A percentile compares a stretch with the other conserved stretches of the same genome.
Evolutionary conservation across 2,888 invertebrate species (phyloP).

Genomic region (Isotomurus palustris): DNA sequence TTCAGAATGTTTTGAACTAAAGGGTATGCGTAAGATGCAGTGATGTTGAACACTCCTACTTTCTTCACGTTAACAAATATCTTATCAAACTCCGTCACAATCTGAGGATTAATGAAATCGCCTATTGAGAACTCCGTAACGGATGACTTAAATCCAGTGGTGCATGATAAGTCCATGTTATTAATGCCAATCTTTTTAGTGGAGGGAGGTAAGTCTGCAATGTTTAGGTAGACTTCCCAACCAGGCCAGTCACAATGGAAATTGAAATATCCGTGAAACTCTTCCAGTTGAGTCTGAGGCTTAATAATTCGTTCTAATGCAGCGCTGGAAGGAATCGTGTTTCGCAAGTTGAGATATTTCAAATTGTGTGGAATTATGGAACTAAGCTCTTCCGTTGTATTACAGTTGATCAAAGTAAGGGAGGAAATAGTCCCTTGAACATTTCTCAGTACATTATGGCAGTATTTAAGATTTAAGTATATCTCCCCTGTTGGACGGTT

Average conservation of each 20-base stretch:
- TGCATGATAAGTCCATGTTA: conserved; percentile 10
- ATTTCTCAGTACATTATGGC: conserved; percentile 6
- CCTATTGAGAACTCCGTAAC: conserved; percentile 13
- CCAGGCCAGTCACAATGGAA: conserved; percentile 24
- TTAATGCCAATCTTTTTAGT: conserved; percentile 13
- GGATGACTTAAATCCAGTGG: conserved; percentile 5
- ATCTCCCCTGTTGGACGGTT: conserved; percentile 2
- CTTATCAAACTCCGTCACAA: conserved; percentile 2
- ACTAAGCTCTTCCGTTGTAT: conserved; percentile 7
- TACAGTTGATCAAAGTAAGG: conserved; percentile 18
- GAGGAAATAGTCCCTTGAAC: not conserved
- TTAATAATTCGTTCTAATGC: not conserved
- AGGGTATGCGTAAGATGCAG: not conserved
- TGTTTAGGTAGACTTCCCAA: conserved; percentile 13
- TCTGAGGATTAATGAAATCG: conserved; percentile 2
- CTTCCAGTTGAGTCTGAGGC: conserved; percentile 2
- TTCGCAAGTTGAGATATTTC: conserved; percentile 19
- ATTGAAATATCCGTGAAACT: conserved; percentile 16
- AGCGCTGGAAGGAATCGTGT: conserved; percentile 10
- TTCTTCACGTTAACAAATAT: not conserved
- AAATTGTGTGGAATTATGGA: conserved; percentile 8
- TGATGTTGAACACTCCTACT: not conserved
- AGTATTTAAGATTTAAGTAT: conserved; percentile 20
- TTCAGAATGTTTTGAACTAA: not conserved
- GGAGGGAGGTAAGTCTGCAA: conserved; percentile 3